phyloP scores from a whole-genome alignment of 2,888 invertebrate genomes.

The Erebia epiphron region DNA sequence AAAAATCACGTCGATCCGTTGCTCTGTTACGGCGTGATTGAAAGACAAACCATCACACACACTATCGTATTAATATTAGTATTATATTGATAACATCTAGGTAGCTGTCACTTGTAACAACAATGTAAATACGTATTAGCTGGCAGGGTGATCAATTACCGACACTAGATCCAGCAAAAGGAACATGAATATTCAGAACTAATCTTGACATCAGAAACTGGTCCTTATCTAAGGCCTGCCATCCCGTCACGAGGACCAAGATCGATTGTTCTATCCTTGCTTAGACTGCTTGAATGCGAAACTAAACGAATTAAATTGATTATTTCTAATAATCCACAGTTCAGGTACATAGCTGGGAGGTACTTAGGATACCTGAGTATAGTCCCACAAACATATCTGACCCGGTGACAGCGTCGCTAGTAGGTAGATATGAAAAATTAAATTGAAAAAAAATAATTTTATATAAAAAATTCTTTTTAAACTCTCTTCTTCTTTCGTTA shows the following conservation, averaged over 20 bases:
- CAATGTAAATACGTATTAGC: slow-evolving; percentile 21
- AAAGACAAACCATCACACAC: neutral
- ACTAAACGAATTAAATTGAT: slow-evolving; percentile 14
- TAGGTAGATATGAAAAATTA: no score
- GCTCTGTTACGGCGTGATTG: no score
- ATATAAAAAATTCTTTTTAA: no score
- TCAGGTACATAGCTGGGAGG: no score
- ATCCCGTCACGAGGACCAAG: slow-evolving; percentile 47
- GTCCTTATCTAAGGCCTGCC: slow-evolving; percentile 44
- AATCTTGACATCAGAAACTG: slow-evolving; percentile 43
- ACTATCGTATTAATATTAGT: neutral
- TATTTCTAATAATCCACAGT: no score
- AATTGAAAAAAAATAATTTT: no score
- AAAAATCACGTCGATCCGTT: no score
- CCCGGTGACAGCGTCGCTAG: no score
- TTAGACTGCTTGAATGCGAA: slow-evolving; percentile 21
- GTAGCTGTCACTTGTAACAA: slow-evolving; percentile 14
- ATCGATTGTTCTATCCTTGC: slow-evolving; percentile 41
- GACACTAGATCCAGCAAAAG: slow-evolving; percentile 29
- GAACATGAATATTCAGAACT: slow-evolving; percentile 42
- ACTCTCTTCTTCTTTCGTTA: no score
- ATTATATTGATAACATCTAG: neutral
- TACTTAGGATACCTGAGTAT: no score
- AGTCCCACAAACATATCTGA: no score
- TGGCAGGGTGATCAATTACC: slow-evolving; percentile 40